Evolutionary conservation across 2,113 vertebrate species (phyloP).

Genomic region (Myrmecobius fasciatus): DNA sequence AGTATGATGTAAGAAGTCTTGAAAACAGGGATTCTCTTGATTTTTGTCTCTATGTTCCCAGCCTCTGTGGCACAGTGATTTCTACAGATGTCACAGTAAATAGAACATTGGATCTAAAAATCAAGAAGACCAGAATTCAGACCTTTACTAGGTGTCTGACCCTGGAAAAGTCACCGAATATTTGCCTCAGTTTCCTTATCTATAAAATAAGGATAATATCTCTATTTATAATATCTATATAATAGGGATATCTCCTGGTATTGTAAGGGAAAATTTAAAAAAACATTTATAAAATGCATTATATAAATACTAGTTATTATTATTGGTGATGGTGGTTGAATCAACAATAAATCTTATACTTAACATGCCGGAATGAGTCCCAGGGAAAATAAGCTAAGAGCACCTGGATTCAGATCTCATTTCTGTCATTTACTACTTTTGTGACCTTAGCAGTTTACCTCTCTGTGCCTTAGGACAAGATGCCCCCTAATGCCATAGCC

Average conservation of each 20-base stretch:
- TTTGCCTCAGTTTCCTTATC: background rate
- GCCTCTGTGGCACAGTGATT: background rate
- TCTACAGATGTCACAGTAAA: background rate
- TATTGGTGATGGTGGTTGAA: background rate
- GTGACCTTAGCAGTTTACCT: background rate
- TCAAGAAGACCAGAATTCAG: background rate
- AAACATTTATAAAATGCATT: background rate
- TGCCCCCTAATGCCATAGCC: background rate
- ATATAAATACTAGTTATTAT: background rate
- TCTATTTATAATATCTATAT: background rate
- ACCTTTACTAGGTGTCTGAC: background rate
- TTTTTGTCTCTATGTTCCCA: background rate
- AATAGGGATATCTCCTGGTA: background rate
- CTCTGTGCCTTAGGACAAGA: background rate
- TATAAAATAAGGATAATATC: background rate
- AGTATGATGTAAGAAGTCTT: background rate
- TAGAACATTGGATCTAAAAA: background rate
- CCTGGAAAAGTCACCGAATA: background rate
- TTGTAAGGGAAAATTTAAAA: background rate
- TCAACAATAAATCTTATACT: background rate
- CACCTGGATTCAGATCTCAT: background rate
- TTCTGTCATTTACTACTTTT: accelerated
- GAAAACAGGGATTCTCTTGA: background rate
- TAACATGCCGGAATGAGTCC: background rate
- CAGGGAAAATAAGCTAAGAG: background rate